These are phyloP conservation scores for Polymixis flavicincta DNA, from an alignment of 2,888 invertebrate species.

Conservation along the genomic window DNA sequence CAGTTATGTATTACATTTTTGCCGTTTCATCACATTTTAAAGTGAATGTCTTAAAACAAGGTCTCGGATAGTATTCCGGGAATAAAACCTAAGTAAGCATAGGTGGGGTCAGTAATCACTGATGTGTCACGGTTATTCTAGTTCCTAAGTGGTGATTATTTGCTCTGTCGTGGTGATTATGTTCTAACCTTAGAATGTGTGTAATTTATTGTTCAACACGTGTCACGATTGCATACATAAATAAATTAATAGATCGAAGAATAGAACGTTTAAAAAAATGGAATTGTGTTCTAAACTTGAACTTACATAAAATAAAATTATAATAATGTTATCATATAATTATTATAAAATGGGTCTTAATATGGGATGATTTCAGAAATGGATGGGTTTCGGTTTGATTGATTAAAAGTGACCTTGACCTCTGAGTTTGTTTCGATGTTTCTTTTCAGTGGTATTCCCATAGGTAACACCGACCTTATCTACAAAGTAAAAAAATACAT, in stretches of 20 bases:
- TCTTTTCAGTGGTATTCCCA: neutral
- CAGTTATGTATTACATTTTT: conserved; percentile 33
- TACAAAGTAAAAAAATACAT: neutral
- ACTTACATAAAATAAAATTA: neutral
- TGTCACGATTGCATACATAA: neutral
- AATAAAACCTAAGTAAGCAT: conserved; percentile 39
- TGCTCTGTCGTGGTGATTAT: conserved; percentile 45
- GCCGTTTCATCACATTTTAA: conserved; percentile 39
- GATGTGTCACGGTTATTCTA: conserved; percentile 51
- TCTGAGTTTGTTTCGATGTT: neutral
- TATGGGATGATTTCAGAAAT: neutral
- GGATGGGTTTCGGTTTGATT: neutral
- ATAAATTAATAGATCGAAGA: neutral
- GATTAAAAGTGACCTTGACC: neutral
- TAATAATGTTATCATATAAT: neutral
- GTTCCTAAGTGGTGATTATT: conserved; percentile 52
- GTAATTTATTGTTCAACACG: conserved; percentile 14
- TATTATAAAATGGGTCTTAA: neutral
- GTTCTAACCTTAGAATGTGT: conserved; percentile 12
- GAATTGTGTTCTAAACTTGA: neutral
- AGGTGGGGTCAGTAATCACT: conserved; percentile 57
- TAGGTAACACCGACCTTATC: neutral
- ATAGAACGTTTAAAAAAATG: neutral
- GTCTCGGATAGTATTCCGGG: conserved; percentile 41
- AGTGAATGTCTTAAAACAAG: conserved; percentile 55